These are phyloP conservation scores for Corythornis madagascariensis DNA, from an alignment of 2,113 vertebrate genomes.

Conservation along the genomic window DNA sequence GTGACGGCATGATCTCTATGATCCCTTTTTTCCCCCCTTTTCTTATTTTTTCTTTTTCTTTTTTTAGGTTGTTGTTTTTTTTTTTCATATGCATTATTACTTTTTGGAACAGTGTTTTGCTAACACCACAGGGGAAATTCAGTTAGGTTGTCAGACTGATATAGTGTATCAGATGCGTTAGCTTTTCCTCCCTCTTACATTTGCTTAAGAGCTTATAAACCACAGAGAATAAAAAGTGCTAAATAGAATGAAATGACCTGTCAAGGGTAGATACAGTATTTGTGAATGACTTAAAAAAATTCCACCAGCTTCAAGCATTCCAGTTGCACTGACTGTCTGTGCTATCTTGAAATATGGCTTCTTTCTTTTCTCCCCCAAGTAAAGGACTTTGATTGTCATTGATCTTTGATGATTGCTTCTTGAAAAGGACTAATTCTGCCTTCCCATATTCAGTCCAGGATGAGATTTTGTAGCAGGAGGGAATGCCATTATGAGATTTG, in stretches of 20 bases:
- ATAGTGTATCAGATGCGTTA: slow-evolving; percentile 41
- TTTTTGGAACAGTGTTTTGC: slow-evolving; percentile 57
- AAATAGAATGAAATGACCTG: slow-evolving; percentile 71
- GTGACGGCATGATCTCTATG: slow-evolving; percentile 40
- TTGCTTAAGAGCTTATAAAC: slow-evolving; percentile 73
- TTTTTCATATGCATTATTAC: slow-evolving; percentile 11
- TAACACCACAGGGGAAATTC: slow-evolving; percentile 60
- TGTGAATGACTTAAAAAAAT: slow-evolving; percentile 58
- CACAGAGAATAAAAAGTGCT: slow-evolving; percentile 64
- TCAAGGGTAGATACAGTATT: slow-evolving; percentile 55
- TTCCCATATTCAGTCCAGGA: neutral
- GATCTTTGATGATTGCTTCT: slow-evolving; percentile 48
- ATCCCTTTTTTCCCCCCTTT: neutral
- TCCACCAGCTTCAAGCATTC: slow-evolving; percentile 1
- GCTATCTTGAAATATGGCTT: slow-evolving; percentile 11
- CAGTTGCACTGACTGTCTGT: neutral
- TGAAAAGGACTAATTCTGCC: slow-evolving; percentile 39
- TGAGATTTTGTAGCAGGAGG: neutral
- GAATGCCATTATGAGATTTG: neutral
- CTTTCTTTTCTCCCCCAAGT: neutral
- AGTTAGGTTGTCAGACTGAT: slow-evolving; percentile 62
- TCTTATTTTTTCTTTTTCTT: fast-evolving
- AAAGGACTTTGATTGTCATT: slow-evolving; percentile 21
- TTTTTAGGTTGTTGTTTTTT: neutral
- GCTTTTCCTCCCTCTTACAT: slow-evolving; percentile 62